A percentile compares a stretch with the other conserved stretches of the same genome.
These are phyloP conservation scores for Sterrhoptilus dennistouni DNA, from an alignment of 2,113 vertebrate species.

Conservation along the genomic window DNA sequence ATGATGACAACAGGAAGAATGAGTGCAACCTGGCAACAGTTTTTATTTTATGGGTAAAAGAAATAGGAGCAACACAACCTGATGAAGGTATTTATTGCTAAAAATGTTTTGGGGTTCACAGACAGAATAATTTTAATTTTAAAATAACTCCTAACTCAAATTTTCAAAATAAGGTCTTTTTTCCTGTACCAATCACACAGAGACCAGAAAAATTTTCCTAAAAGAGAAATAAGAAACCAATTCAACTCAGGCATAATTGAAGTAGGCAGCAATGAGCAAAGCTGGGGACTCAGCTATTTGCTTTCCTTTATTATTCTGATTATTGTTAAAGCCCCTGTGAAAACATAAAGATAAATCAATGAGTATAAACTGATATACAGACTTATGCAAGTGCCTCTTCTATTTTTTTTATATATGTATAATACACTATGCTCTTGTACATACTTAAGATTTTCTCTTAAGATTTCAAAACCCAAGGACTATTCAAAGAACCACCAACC, in stretches of 20 bases:
- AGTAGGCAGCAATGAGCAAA: not conserved
- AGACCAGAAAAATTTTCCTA: not conserved
- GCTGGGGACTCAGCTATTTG: not conserved
- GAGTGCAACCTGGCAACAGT: not conserved
- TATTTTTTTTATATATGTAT: not conserved
- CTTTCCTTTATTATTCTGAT: not conserved
- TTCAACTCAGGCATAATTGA: not conserved
- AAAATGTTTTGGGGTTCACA: not conserved
- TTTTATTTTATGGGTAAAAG: not conserved
- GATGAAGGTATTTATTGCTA: not conserved
- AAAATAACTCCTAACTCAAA: not conserved
- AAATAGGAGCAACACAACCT: not conserved
- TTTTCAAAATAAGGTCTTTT: not conserved
- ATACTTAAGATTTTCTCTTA: not conserved
- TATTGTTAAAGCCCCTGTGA: not conserved
- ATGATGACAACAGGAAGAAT: not conserved
- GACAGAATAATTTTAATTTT: not conserved
- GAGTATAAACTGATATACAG: not conserved
- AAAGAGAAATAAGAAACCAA: not conserved
- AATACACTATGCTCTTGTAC: not conserved
- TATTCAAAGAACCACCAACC: not conserved
- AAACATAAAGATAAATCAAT: not conserved
- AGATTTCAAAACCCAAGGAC: not conserved
- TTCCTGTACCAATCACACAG: not conserved
- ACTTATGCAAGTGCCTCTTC: not conserved